Evolutionary conservation across 1,140 invertebrate species (phyloP), one percentile per base, ranked within the genome.

Genomic region (Pantala flavescens): DNA sequence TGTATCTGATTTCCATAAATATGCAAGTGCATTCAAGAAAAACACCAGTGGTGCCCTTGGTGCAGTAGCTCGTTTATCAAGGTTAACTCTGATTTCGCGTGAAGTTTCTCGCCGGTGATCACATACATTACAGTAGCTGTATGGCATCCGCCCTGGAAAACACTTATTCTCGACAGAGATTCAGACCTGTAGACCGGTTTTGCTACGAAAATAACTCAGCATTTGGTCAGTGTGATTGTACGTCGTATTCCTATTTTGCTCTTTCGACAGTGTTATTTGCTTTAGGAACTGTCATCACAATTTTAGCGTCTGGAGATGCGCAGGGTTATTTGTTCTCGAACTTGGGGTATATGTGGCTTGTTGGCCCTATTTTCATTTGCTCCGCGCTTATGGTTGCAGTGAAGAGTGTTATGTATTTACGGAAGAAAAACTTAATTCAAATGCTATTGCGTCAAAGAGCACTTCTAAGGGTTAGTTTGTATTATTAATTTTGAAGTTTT

Each of bases 371-470:
- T 79, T 88, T 89, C 80, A 88, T 89, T 76, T 88, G 88, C 82
- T 89, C 87, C 55, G 88, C 88, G 72, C 84, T 89, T 77, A 88
- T 89, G 88, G 85, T 90, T 43, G 89, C 87, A 71, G 86, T 89
- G 2, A 89, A 89, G 79, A 89, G 87, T 78, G 87, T 89, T 82
- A 80, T 90, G 43, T 89, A 89, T 81, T 82, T 89, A 71, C 81
- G 88, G 77, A 85, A 87, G 80, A 89, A 89, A 80, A 88, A 87
- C 79, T 85, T 89, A 63, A 87, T 89, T 74, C 86, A 88, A 80
- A 87, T 89, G 86, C 83, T 89, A 49, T 81, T 88, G 21, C 85
- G 88, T 77, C 88, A 88, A 77, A 83, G 87, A 77, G 86, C 87
- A 73, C 82, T 89, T 74, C 84, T 89, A 73, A 85, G 86, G 80